phyloP scores from a whole-genome alignment of 2,113 vertebrate genomes.

The Hyperoodon ampullatus region DNA sequence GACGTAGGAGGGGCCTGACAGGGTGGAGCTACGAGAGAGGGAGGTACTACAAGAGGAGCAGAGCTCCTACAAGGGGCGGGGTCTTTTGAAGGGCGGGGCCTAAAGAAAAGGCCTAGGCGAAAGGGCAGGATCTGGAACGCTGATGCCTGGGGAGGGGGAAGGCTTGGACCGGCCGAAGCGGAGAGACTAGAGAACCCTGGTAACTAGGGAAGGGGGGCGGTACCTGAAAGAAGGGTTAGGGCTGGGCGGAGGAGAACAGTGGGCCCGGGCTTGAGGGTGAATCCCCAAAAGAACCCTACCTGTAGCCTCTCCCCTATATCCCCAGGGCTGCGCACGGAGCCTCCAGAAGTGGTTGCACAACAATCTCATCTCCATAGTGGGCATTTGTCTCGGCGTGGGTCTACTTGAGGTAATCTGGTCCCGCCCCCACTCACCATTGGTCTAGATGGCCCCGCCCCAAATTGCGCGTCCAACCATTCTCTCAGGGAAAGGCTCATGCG shows the following conservation, averaged over 20 bases:
- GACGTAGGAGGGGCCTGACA: neutral
- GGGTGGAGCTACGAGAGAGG: neutral
- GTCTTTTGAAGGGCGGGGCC: neutral
- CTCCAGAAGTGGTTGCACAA: conserved; percentile 79
- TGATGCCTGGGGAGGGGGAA: accelerated
- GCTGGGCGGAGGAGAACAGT: neutral
- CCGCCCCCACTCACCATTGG: neutral
- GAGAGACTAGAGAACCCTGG: neutral
- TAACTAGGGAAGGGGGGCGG: neutral
- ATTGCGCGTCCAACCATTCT: accelerated
- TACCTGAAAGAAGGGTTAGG: neutral
- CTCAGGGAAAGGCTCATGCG: neutral
- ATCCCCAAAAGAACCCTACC: neutral
- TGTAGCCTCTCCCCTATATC: neutral
- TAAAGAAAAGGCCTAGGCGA: neutral
- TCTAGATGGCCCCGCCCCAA: neutral
- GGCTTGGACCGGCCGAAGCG: neutral
- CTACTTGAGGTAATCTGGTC: conserved; percentile 81
- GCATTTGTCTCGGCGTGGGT: conserved; percentile 81
- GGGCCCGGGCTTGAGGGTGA: neutral
- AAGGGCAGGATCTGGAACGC: neutral
- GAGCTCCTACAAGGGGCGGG: neutral
- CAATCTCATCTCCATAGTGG: conserved; percentile 83
- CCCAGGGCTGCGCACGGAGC: conserved; percentile 78
- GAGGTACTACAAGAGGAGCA: neutral